phyloP scores from a whole-genome alignment of 2,113 vertebrate species.

The Phalacrocorax carbo region DNA sequence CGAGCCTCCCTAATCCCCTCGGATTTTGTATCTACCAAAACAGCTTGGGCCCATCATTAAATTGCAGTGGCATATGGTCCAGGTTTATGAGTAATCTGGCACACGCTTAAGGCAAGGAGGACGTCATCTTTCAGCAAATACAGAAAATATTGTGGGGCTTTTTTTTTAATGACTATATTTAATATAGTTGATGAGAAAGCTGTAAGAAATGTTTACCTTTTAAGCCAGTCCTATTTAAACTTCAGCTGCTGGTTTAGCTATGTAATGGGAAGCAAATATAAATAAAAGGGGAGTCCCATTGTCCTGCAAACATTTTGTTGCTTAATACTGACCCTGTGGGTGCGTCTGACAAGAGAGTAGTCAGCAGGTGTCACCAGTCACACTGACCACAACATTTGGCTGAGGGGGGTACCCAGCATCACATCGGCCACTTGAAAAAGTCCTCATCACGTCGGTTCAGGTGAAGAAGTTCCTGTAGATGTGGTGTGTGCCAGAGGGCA shows the following conservation, averaged over 20 bases:
- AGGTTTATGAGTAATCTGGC: constrained; percentile 99
- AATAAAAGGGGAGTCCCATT: background rate
- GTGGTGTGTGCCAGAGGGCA: rapidly evolving
- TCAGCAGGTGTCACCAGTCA: background rate
- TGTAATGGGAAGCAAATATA: background rate
- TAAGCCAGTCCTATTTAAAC: constrained; percentile 23
- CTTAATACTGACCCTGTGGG: background rate
- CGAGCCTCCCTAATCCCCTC: constrained; percentile 89
- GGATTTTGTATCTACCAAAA: constrained; percentile 96
- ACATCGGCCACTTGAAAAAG: rapidly evolving
- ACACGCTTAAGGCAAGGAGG: constrained; percentile 86
- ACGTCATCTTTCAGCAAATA: constrained; percentile 87
- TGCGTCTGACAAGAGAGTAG: background rate
- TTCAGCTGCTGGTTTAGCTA: background rate
- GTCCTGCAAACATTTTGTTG: background rate
- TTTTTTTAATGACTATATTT: constrained; percentile 27
- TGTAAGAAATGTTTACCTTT: constrained; percentile 50
- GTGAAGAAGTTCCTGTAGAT: background rate
- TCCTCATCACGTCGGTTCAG: rapidly evolving
- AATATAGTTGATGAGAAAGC: constrained; percentile 40
- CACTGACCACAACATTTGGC: background rate
- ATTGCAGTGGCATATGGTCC: constrained; percentile 97
- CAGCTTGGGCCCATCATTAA: constrained; percentile 99
- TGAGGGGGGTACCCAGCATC: background rate
- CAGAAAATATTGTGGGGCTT: constrained; percentile 73